Base-by-base conservation (phyloP, 2,888 invertebrate species). In the Catocala sponsa region DNA sequence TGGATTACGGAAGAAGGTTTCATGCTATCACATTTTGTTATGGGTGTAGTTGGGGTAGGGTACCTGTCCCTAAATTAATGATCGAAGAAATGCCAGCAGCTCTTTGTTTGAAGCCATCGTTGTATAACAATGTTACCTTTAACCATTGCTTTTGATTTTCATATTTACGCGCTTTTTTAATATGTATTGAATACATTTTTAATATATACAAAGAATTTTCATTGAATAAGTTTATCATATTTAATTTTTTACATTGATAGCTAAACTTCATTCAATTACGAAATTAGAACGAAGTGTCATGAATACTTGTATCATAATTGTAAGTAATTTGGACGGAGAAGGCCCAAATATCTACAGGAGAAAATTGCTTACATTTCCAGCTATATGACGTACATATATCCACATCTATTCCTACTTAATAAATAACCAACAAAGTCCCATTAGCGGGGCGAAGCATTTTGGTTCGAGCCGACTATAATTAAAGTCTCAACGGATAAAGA, bases 401-500 rank as follows among this genome's bases (percentile, higher is more conserved):
- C 38, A 53, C 44, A 55, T 49, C 53, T 43, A 15, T 57, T 43
- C 52, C 58, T 53, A 72, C 53, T 59, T 57, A 42, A 61, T 60
- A 59, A 66, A 70, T 67, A 59, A 67, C 52, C 57, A 60, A 68
- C 51, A 66, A 79, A 69, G 53, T 60, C 59, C 66, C 69, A 72
- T 76, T 72, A 72, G 58, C 57, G 55, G 53, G 56, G 44, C 48
- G 49, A 61, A 58, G 59, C 63, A 74, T 70, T 75, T 72, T 78
- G 75, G 75, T 80, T 81, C 65, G 70, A 74, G 70, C 70, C 72
- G 70, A 68, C 80, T 76, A 86, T 87, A 89, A 90, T 89, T 85
- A 86, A 90, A 87, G 81, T 79, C 83, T 80, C 80, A 80, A 78
- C 76, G 82, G 83, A 86, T 87, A 89, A 90, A 90, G 86, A 88